Evolutionary conservation across 2,113 vertebrate genomes (phyloP).

Genomic region (Psittacula cyanocephala): DNA sequence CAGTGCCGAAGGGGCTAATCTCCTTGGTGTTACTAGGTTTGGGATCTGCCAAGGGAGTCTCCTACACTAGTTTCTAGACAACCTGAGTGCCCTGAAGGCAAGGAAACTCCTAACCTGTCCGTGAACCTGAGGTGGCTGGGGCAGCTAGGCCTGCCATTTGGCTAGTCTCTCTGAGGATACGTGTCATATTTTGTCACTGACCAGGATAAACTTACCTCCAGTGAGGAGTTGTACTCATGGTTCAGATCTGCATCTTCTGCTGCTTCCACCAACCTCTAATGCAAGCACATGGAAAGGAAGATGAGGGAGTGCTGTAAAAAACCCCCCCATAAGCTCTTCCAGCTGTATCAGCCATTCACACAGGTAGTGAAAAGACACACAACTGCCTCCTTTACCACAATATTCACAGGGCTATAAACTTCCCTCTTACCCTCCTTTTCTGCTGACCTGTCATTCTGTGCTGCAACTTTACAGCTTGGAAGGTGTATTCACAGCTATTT

Average conservation of each 20-base stretch:
- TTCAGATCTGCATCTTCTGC: conserved; percentile 92
- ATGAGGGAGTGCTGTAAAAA: not conserved
- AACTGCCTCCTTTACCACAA: not conserved
- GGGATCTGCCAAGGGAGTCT: not conserved
- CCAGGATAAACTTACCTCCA: conserved; percentile 77
- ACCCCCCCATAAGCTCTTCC: not conserved
- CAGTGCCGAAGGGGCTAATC: not conserved
- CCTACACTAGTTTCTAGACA: not conserved
- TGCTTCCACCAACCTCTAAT: conserved; percentile 87
- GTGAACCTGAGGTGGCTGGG: not conserved
- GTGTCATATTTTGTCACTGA: not conserved
- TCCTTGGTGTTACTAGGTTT: not conserved
- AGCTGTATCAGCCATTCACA: not conserved
- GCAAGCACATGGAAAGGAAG: not conserved
- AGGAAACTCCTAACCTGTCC: not conserved
- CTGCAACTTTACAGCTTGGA: not conserved
- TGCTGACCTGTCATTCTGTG: not conserved
- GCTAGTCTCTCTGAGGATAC: not conserved
- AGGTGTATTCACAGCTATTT: not conserved
- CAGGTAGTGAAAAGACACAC: not conserved
- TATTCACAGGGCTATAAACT: not conserved
- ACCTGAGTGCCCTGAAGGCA: not conserved
- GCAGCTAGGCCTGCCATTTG: not conserved
- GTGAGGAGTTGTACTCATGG: conserved; percentile 87
- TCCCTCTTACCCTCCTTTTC: not conserved